Evolutionary conservation across 1,140 invertebrate species (phyloP), one percentile per base, ranked within the genome.

Genomic region (Ooceraea biroi): DNA sequence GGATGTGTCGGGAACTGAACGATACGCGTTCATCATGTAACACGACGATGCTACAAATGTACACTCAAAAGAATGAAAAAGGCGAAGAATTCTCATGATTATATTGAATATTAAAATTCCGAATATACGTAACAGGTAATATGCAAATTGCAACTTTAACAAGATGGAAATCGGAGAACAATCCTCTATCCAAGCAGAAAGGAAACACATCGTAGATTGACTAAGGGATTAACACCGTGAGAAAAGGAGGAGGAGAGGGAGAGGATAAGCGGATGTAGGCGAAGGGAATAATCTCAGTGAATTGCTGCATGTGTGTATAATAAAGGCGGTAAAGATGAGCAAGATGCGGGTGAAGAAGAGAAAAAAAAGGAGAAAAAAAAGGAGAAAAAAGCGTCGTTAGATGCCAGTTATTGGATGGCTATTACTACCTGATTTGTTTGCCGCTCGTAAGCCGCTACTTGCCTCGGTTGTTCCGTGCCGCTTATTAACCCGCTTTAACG

Each of bases 361-460:
- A 36, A 7, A 3, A 12, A 76, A 63, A 66, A 48, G 19, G 7
- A 30, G 10, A 12, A n/a, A n/a, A 27, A 55, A 72, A 44, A 27
- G 50, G 22, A n/a, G 44, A 12, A 63, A 36, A 25, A 36, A 65
- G 12, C 44, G n/a, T 5, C 50, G 72, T 89, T 48, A 84, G 25
- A 27, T 50, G 68, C 46, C 41, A 68, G 60, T 85, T 87, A 89
- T 87, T 89, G 55, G 41, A 72, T 19, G 44, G 48, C 17, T 14
- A 60, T 88, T 85, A 87, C 82, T 85, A 57, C 65, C 69, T 25
- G 63, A 68, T 71, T 84, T 88, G 30, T 86, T 89, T 86, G 44
- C 58, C 58, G 80, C 65, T 89, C 83, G 71, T 58, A 84, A 85
- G 66, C 57, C 19, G 11, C 65, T 69, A 71, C 60, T 85, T 63